Conservation (phyloP, 2,888 invertebrate species). For the Clusia tigrina region DNA sequence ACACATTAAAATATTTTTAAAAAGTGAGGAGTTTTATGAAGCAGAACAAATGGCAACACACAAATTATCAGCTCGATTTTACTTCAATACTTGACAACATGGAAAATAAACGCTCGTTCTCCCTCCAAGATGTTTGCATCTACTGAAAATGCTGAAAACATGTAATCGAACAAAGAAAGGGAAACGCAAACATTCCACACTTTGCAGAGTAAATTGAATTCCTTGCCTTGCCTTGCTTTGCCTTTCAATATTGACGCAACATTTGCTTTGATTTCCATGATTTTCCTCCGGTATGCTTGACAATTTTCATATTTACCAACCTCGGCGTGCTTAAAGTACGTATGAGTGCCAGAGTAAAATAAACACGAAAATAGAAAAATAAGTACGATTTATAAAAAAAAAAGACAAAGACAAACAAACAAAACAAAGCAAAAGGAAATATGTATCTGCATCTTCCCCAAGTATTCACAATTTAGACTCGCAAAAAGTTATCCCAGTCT, state of each 20-base stretch:
- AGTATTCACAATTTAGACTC: not conserved
- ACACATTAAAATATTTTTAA: no score
- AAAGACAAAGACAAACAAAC: no score
- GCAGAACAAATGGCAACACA: no score
- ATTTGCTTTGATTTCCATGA: not conserved
- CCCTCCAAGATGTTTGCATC: no score
- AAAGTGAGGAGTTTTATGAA: no score
- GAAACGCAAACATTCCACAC: slow-evolving; percentile 3
- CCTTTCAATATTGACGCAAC: slow-evolving; percentile 15
- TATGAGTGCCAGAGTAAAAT: not conserved
- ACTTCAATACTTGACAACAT: not conserved
- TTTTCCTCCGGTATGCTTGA: not conserved
- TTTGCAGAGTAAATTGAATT: slow-evolving; percentile 14
- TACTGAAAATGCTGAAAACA: no score
- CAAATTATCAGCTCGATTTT: no score
- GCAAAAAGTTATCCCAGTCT: not conserved
- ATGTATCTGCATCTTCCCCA: no score
- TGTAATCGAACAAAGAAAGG: no score
- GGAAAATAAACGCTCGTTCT: not conserved
- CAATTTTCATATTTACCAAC: slow-evolving; percentile 6
- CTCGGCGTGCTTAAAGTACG: not conserved
- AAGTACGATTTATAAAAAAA: no score
- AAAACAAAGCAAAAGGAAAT: no score
- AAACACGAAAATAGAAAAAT: not conserved
- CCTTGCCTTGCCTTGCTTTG: no score